These are phyloP conservation scores for Solenopsis invicta DNA, from an alignment of 1,140 invertebrate species.

Conservation along the genomic window DNA sequence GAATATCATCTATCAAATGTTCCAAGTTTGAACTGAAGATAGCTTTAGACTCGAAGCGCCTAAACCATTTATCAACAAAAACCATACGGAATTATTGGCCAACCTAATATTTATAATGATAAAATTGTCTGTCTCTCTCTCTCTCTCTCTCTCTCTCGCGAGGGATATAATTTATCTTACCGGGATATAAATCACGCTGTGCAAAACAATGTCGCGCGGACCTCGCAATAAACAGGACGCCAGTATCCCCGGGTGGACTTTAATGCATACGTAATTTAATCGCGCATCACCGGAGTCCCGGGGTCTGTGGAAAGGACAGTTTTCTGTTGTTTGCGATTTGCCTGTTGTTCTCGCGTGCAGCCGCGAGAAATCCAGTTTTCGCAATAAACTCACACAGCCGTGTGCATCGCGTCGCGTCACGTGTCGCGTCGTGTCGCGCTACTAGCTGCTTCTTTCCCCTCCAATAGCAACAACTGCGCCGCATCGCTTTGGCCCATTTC, in stretches of 20 bases:
- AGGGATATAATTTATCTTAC: slow-evolving; percentile 31
- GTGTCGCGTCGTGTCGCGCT: not conserved
- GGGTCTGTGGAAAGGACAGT: slow-evolving; percentile 43
- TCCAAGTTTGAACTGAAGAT: too few relatives aligned
- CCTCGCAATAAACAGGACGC: slow-evolving; percentile 30
- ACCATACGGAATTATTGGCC: too few relatives aligned
- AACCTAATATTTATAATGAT: not conserved
- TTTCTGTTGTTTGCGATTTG: slow-evolving; percentile 26
- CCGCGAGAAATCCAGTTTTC: slow-evolving; percentile 62
- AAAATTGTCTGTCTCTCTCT: not conserved
- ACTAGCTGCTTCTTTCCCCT: slow-evolving; percentile 25
- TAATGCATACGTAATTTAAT: slow-evolving; percentile 64
- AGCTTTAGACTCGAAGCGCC: too few relatives aligned
- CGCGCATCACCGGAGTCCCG: slow-evolving; percentile 27
- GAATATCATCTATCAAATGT: too few relatives aligned
- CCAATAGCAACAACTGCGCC: slow-evolving; percentile 18
- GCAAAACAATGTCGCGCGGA: slow-evolving; percentile 40
- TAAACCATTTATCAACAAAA: too few relatives aligned
- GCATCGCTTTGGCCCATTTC: not conserved
- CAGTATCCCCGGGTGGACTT: slow-evolving; percentile 35
- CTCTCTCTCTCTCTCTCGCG: not conserved
- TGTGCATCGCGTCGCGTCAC: slow-evolving; percentile 9
- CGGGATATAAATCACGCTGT: slow-evolving; percentile 28
- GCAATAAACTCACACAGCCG: slow-evolving; percentile 57
- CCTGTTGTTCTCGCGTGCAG: slow-evolving; percentile 10